Base-by-base conservation (phyloP, 2,797 vertebrate genomes). In the Rhinatrema bivittatum region DNA sequence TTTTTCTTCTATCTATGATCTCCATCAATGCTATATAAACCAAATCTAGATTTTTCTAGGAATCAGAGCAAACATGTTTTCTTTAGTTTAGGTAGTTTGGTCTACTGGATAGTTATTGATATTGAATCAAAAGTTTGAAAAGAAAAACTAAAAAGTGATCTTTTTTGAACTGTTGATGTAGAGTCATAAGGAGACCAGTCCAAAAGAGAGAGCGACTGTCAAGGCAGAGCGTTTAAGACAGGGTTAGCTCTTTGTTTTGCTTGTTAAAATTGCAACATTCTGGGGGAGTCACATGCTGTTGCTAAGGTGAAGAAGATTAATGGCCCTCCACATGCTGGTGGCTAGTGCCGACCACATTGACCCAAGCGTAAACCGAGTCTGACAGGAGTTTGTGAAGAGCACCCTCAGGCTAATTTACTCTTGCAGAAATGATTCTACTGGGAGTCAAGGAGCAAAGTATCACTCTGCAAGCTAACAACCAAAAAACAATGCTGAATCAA, bases 221-320 rank as follows among this genome's bases (percentile, higher is more conserved):
- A 41, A 43, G 45, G 52, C 40, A 15, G 45, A 41, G 37, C 7
- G 16, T 38, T 53, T 45, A 47, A 51, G 29, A 25, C 8, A 9
- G 53, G 16, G 47, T 42, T 57, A 42, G 28, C 48, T 42, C 45
- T 25, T 17, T 14, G 29, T 24, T n/a, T n/a, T 46, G 30, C 37
- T 46, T 55, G 49, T 44, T 50, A 41, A 49, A 42, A 30, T 37
- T 32, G 16, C 43, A 60, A 33, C 50, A 36, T 57, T 60, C 20
- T 13, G 28, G n/a, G 29, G 45, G 32, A 44, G 3, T 14, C 39
- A n/a, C 46, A 26, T 18, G 17, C 32, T 31, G 42, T 47, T 65
- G 50, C 42, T 32, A 35, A 46, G 27, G 57, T 62, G 50, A 53
- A 51, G 34, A 51, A 55, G 59, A 65, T 66, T 39, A 72, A 72